These are phyloP conservation scores for Tenthredo scrophulariae DNA, from an alignment of 2,888 invertebrate species.

Conservation along the genomic window DNA sequence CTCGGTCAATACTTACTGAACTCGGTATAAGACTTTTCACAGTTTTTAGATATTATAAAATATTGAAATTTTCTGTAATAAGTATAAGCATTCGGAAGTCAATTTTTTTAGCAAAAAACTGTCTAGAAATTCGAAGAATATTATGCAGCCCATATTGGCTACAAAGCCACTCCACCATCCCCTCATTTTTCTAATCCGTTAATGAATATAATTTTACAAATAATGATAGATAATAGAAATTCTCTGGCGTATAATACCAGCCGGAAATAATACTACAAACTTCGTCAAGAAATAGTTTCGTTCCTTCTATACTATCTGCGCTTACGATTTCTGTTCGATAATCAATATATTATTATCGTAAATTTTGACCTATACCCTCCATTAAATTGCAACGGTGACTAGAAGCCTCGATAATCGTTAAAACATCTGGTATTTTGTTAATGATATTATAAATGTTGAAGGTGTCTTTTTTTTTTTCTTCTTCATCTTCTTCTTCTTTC, in stretches of 20 bases:
- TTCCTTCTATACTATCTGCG: background rate
- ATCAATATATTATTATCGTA: background rate
- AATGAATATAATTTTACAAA: background rate
- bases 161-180: background rate
- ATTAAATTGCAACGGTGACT: constrained; percentile 19
- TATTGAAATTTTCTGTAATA: background rate
- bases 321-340: background rate
- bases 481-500: background rate
- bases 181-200: background rate
- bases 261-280: background rate
- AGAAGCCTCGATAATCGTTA: constrained; percentile 15
- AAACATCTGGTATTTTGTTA: constrained; percentile 34
- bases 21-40: background rate
- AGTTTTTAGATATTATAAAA: background rate
- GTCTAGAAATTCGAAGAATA: background rate
- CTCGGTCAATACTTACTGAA: background rate
- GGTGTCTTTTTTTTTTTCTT: background rate
- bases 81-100: background rate
- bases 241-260: background rate
- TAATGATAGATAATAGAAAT: background rate
- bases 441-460: constrained; percentile 26
- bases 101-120: background rate
- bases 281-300: background rate
- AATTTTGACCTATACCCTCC: constrained; percentile 19
- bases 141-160: too few species aligned